Evolutionary conservation across 2,797 vertebrate species (phyloP).

Genomic region (Chaenodraco wilsoni): DNA sequence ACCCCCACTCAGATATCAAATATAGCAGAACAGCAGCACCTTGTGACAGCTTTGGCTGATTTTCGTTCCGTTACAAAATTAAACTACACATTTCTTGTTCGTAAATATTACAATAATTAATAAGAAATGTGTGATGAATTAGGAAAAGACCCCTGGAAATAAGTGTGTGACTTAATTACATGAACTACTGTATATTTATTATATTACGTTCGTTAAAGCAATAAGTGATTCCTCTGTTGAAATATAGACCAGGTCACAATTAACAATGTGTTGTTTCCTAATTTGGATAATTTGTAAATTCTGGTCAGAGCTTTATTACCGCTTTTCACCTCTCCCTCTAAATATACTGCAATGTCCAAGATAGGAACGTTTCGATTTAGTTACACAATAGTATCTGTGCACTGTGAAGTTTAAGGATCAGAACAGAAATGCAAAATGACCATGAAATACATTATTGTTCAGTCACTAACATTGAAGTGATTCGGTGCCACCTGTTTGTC

Average conservation of each 20-base stretch:
- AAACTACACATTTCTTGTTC: slow-evolving; percentile 25
- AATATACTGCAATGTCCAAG: background rate
- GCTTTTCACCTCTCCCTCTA: background rate
- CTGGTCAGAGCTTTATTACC: background rate
- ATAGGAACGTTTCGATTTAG: background rate
- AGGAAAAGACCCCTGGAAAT: slow-evolving; percentile 10
- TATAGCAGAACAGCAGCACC: slow-evolving; percentile 51
- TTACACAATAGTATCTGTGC: background rate
- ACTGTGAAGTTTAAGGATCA: background rate
- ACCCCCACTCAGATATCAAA: slow-evolving; percentile 1
- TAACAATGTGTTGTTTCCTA: background rate
- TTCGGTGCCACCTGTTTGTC: slow-evolving; percentile 18
- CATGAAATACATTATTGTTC: background rate
- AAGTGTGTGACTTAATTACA: background rate
- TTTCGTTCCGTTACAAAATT: background rate
- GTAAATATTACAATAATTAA: background rate
- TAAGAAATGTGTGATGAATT: slow-evolving; percentile 3
- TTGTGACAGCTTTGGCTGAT: slow-evolving; percentile 50
- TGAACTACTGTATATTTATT: background rate
- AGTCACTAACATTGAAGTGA: background rate
- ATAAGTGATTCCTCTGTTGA: background rate
- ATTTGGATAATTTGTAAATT: background rate
- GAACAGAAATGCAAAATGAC: background rate
- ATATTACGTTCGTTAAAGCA: background rate
- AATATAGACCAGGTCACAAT: background rate